These are phyloP conservation scores for Erebia palarica DNA, from an alignment of 2,888 invertebrate genomes.

Conservation along the genomic window DNA sequence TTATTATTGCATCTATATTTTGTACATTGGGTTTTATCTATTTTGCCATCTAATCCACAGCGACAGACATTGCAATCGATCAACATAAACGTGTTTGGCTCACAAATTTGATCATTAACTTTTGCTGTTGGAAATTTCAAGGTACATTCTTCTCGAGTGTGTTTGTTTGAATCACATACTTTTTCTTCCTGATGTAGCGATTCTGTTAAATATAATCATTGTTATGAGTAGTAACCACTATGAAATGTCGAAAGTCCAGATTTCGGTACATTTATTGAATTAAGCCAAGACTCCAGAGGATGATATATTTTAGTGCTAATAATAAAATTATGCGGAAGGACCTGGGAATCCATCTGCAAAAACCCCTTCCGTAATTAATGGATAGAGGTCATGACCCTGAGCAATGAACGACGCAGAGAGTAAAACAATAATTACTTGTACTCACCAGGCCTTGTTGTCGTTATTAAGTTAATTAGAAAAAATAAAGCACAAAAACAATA, in stretches of 20 bases:
- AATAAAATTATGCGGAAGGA: too few species aligned
- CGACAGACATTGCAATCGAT: slow-evolving; percentile 64
- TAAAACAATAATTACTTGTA: neutral
- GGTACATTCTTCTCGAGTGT: slow-evolving; percentile 53
- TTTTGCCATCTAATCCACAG: slow-evolving; percentile 53
- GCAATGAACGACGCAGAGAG: too few species aligned
- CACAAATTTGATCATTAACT: slow-evolving; percentile 45
- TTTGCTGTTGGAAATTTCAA: slow-evolving; percentile 25
- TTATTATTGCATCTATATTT: slow-evolving; percentile 51
- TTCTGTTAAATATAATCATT: neutral
- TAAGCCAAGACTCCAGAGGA: too few species aligned
- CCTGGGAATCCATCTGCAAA: too few species aligned
- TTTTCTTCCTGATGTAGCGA: neutral
- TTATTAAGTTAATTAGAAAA: neutral
- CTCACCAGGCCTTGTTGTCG: neutral
- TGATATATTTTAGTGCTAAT: neutral
- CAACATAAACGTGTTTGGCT: slow-evolving; percentile 52
- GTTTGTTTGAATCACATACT: slow-evolving; percentile 51
- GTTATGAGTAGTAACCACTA: neutral
- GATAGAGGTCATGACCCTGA: too few species aligned
- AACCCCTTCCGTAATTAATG: too few species aligned
- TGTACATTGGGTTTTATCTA: slow-evolving; percentile 58
- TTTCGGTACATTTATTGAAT: too few species aligned
- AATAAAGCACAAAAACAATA: neutral
- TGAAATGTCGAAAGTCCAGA: neutral